Evolutionary conservation across 2,113 vertebrate species (phyloP), one percentile per base, ranked within the genome.

Genomic region (Setophaga coronata): DNA sequence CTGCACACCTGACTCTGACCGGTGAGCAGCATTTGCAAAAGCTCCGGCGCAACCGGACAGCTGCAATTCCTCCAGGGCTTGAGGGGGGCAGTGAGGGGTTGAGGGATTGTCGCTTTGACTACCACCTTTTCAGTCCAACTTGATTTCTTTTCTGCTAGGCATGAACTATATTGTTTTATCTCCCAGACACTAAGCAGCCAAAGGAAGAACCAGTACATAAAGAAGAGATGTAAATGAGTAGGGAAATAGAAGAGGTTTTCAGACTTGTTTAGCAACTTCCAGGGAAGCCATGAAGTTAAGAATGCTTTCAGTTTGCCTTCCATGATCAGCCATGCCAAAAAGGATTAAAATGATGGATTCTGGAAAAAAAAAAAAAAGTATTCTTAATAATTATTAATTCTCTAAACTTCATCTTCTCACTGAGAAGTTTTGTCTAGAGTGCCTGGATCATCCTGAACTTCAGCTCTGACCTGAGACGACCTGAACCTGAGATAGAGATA

Each of bases 31-130:
- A 0, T 47, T 72, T 43, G 43, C 36, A 13, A 72, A 61, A 58
- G n/a, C 54, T 88, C 33, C 40, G 21, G 31, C 0, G 0, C 42
- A 23, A 9, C 31, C 0, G 0, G 15, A 15, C n/a, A 29, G 45
- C n/a, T 67, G 34, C 78, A 57, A 1, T 56, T 93, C 57, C 7
- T 8, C 14, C 1, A 8, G 26, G 0, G 0, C 19, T 45, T 73
- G 45, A 73, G 51, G 77, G 14, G 24, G 23, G 3, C 18, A 43
- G 7, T 42, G 73, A 47, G 29, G 20, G 8, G 6, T 21, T 79
- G 57, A 48, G 43, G 31, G 78, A 17, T 20, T 2, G 1, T 31
- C 47, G 16, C 26, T 29, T 45, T 9, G 28, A 42, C 62, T 73
- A 9, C 14, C 19, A 43, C 29, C 40, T 83, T 76, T 61, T 80